These are phyloP conservation scores for Labrus mixtus DNA, from an alignment of 2,113 vertebrate genomes.

Conservation along the genomic window DNA sequence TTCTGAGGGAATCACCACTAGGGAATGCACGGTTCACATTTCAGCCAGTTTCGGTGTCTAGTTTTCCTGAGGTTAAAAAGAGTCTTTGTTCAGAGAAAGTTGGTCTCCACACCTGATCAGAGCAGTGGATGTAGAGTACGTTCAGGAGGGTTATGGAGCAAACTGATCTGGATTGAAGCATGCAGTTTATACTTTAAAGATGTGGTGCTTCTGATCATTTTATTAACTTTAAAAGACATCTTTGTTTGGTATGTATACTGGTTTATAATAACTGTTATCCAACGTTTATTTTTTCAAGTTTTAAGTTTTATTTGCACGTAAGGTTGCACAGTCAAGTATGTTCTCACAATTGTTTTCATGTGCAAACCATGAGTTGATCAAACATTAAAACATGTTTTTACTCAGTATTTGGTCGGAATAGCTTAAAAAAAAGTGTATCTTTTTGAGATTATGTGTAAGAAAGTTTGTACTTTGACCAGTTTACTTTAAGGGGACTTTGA, in stretches of 20 bases:
- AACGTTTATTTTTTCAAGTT: too few relatives aligned
- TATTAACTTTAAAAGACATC: background rate
- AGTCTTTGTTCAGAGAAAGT: constrained; percentile 17
- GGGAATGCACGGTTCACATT: background rate
- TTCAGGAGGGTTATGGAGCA: background rate
- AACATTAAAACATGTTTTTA: too few relatives aligned
- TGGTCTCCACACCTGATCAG: background rate
- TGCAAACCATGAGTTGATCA: too few relatives aligned
- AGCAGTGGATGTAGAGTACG: background rate
- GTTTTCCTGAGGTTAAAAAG: constrained; percentile 18
- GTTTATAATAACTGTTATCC: background rate
- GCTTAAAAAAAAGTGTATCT: background rate
- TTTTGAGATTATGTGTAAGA: background rate
- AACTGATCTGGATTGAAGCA: background rate
- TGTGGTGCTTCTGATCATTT: background rate
- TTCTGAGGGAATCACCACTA: background rate
- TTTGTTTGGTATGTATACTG: constrained; percentile 13
- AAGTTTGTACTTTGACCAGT: constrained; percentile 62
- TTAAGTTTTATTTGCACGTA: too few relatives aligned
- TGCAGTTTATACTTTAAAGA: background rate
- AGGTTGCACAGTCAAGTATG: too few relatives aligned
- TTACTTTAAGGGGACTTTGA: constrained; percentile 8
- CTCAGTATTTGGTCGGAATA: too few relatives aligned
- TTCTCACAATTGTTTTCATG: too few relatives aligned
- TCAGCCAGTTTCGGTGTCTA: background rate